phyloP scores from a whole-genome alignment of 2,888 invertebrate species.

The Drosophila testacea region DNA sequence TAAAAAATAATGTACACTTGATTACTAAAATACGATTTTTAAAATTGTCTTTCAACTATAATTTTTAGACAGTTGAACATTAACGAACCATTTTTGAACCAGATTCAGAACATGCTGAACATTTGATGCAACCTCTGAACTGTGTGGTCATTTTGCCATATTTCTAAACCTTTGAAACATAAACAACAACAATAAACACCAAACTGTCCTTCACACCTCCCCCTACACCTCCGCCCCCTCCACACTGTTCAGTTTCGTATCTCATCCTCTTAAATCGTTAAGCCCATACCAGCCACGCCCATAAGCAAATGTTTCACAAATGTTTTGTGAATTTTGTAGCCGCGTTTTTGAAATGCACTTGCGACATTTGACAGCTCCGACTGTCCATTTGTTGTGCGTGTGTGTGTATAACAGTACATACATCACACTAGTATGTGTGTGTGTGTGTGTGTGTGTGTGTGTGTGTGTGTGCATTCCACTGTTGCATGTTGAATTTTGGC shows the following conservation, averaged over 20 bases:
- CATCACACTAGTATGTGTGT: slow-evolving; percentile 21
- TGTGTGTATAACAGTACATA: slow-evolving; percentile 9
- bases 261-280: slow-evolving; percentile 2
- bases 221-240: neutral
- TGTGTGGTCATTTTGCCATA: neutral
- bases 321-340: slow-evolving; percentile 70
- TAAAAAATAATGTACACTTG: too few relatives aligned
- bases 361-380: slow-evolving; percentile 74
- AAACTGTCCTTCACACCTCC: neutral
- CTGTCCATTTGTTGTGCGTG: slow-evolving; percentile 61
- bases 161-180: neutral
- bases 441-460: slow-evolving; percentile 26
- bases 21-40: too few relatives aligned
- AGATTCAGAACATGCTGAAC: neutral
- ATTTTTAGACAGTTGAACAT: neutral
- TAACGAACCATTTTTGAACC: neutral
- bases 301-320: slow-evolving; percentile 43
- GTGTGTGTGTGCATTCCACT: slow-evolving; percentile 30
- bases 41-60: neutral
- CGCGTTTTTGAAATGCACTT: slow-evolving; percentile 75
- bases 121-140: too few relatives aligned
- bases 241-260: neutral
- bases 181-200: neutral
- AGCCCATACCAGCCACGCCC: slow-evolving; percentile 25
- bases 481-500: slow-evolving; percentile 72